A percentile compares a stretch with the other conserved stretches of the same genome.
These are phyloP conservation scores for Drosophila murphyi DNA, from an alignment of 1,140 invertebrate genomes.

Conservation along the genomic window DNA sequence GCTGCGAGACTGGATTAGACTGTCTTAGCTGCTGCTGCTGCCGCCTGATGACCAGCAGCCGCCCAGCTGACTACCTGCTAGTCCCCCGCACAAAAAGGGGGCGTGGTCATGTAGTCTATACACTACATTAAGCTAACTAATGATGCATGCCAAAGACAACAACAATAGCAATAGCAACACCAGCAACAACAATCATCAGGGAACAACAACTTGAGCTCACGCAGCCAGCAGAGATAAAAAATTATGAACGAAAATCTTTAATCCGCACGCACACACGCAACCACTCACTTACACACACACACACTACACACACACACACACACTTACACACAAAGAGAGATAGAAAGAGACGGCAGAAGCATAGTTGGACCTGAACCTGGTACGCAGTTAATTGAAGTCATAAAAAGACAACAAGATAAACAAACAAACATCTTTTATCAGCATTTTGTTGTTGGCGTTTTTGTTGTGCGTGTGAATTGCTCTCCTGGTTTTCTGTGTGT, in stretches of 20 bases:
- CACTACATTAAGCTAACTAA: slow-evolving; percentile 80
- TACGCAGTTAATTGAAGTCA: slow-evolving; percentile 78
- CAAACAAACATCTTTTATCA: slow-evolving; percentile 73
- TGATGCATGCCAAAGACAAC: slow-evolving; percentile 74
- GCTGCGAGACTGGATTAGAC: no score
- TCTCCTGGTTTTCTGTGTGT: slow-evolving; percentile 59
- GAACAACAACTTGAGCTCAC: slow-evolving; percentile 65
- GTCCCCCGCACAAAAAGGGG: slow-evolving; percentile 14
- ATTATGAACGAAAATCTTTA: slow-evolving; percentile 80
- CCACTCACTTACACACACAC: neutral
- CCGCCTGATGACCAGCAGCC: slow-evolving; percentile 19
- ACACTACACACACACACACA: neutral
- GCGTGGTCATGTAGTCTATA: slow-evolving; percentile 60
- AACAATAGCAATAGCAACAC: slow-evolving; percentile 39
- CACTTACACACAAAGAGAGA: neutral
- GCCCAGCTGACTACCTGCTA: slow-evolving; percentile 46
- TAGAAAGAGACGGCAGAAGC: neutral
- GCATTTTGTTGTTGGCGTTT: slow-evolving; percentile 31
- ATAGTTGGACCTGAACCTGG: slow-evolving; percentile 52
- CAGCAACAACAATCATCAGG: slow-evolving; percentile 49
- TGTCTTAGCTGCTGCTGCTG: neutral
- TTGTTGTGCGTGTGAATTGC: slow-evolving; percentile 73
- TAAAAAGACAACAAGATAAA: slow-evolving; percentile 71
- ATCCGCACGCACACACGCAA: slow-evolving; percentile 25
- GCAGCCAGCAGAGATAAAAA: slow-evolving; percentile 69